phyloP scores from a whole-genome alignment of 1,140 invertebrate species.

The Zaprionus lachaisei region DNA sequence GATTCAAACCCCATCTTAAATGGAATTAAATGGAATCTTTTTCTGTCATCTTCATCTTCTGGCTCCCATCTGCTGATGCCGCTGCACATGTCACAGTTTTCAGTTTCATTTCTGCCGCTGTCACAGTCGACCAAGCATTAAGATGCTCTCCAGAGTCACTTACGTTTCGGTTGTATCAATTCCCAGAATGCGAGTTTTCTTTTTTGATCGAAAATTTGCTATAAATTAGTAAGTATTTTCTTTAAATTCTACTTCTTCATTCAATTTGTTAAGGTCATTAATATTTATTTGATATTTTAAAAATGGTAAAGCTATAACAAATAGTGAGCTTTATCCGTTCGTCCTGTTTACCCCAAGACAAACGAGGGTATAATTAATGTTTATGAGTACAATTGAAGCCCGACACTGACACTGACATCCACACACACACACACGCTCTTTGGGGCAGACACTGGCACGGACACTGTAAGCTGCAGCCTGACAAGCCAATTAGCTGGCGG shows the following conservation, averaged over 20 bases:
- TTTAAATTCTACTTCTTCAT: background rate
- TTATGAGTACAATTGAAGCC: slow-evolving; percentile 43
- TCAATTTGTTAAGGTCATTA: background rate
- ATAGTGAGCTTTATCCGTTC: background rate
- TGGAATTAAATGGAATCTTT: background rate
- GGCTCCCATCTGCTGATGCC: background rate
- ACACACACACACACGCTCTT: background rate
- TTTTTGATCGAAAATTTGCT: background rate
- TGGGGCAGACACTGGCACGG: background rate
- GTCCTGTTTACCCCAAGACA: background rate
- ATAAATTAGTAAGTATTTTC: background rate
- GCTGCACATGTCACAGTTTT: background rate
- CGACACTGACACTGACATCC: slow-evolving; percentile 2
- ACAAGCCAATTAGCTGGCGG: slow-evolving; percentile 58
- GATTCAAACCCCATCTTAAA: background rate
- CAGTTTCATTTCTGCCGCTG: background rate
- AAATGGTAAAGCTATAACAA: background rate
- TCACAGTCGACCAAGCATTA: background rate
- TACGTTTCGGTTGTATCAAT: background rate
- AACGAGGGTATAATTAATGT: slow-evolving; percentile 57
- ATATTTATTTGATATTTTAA: background rate
- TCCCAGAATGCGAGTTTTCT: background rate
- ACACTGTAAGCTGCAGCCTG: slow-evolving; percentile 23
- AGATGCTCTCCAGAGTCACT: slow-evolving; percentile 2
- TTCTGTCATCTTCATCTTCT: background rate